Evolutionary conservation across 1,140 invertebrate species (phyloP).

Genomic region (Drosophila sp.): DNA sequence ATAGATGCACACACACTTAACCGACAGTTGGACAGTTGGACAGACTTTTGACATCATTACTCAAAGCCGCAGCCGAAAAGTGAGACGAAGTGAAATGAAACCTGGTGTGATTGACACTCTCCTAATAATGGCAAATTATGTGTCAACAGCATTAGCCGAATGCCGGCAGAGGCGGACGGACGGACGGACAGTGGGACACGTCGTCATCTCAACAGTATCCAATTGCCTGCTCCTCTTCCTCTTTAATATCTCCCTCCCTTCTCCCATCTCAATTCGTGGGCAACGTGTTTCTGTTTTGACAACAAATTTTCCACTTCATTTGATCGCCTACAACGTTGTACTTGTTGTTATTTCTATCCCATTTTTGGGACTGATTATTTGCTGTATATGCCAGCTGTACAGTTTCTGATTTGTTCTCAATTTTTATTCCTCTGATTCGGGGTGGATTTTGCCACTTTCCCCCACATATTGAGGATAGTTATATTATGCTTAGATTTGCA

Average conservation of each 20-base stretch:
- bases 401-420: not conserved
- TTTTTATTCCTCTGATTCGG: not conserved
- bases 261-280: not conserved
- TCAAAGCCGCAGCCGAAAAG: slow-evolving; percentile 18
- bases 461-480: not conserved
- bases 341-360: slow-evolving; percentile 1
- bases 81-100: slow-evolving; percentile 9
- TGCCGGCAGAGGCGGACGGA: slow-evolving; percentile 3
- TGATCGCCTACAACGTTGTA: slow-evolving; percentile 27
- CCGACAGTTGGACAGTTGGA: not conserved
- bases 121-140: slow-evolving; percentile 61
- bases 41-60: slow-evolving; percentile 25
- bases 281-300: slow-evolving; percentile 50
- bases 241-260: not conserved
- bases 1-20: slow-evolving; percentile 27
- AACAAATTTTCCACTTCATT: slow-evolving; percentile 66
- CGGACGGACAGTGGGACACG: not conserved
- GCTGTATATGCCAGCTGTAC: not conserved
- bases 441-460: slow-evolving; percentile 1
- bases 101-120: slow-evolving; percentile 49
- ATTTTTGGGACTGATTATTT: slow-evolving; percentile 10
- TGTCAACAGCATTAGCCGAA: slow-evolving; percentile 44
- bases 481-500: slow-evolving; percentile 33
- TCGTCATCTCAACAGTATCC: slow-evolving; percentile 29
- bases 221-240: not conserved